Evolutionary conservation across 2,113 vertebrate species (phyloP), one percentile per base, ranked within the genome.

Genomic region (Pseudolaguvia tuberculata): DNA sequence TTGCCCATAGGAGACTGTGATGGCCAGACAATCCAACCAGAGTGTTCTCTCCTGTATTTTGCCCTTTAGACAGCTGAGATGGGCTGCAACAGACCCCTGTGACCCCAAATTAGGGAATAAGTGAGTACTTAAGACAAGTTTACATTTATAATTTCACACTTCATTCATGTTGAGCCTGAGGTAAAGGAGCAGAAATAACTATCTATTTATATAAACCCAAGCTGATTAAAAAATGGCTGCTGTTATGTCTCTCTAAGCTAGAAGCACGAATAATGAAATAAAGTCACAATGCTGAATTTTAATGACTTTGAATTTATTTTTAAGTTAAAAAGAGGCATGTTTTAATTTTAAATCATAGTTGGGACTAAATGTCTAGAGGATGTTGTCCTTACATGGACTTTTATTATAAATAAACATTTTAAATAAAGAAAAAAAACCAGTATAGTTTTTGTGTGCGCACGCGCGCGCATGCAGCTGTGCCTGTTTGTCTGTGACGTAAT

Each of bases 371-470:
- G 2, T 55, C 52, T 11, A 12, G 7, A 52, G 18, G 50, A 52
- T 8, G 20, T 20, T 51, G 21, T 55, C 10, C 21, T n/a, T 55
- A 20, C 23, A 23, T 55, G 52, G 52, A 55, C 52, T 55, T 55
- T 7, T 20, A 52, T 18, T 25, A 57, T 13, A 27, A 4, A 57
- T n/a, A 12, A 11, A 23, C 10, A 55, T 23, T 18, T 21, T 21
- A 23, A 55, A 21, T 9, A 27, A 55, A 55, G 52, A n/a, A n/a
- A n/a, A n/a, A n/a, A n/a, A n/a, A n/a, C n/a, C n/a, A n/a, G n/a
- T n/a, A n/a, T n/a, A n/a, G 57, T 56, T 61, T 29, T 63, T 76
- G 82, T 83, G 85, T 80, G 78, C 58, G 51, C 35, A 69, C 27
- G 21, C 61, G 73, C 55, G 42, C 23, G 20, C 15, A 63, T 10